These are phyloP conservation scores for Drosophila yakuba DNA, from an alignment of 1,140 invertebrate species.

Conservation along the genomic window DNA sequence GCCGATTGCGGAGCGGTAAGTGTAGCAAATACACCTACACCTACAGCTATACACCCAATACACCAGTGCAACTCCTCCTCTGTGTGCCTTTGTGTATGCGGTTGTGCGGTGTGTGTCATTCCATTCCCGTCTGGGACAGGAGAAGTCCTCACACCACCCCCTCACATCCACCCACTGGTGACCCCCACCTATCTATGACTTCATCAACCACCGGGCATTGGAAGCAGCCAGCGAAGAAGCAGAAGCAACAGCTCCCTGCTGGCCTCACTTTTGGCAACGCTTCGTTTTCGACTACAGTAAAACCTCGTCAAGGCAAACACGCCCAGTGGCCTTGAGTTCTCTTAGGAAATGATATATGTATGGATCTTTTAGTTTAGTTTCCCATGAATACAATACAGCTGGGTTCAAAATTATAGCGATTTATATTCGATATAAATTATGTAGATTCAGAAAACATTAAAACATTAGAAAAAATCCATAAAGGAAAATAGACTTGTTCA, in stretches of 20 bases:
- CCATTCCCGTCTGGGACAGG: constrained; percentile 41
- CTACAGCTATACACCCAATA: no score
- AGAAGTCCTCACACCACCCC: neutral
- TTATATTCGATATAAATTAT: no score
- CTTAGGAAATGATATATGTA: neutral
- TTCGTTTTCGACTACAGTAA: constrained; percentile 20
- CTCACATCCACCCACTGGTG: constrained; percentile 4
- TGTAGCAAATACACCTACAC: constrained; percentile 21
- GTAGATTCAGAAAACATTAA: no score
- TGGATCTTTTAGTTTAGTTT: neutral
- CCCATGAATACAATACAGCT: neutral
- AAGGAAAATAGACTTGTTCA: no score
- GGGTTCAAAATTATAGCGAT: neutral
- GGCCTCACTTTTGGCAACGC: constrained; percentile 38
- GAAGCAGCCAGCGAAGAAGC: neutral
- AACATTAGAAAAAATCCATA: no score
- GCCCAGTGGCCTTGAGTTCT: neutral
- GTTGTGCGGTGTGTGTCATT: constrained; percentile 6
- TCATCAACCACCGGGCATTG: constrained; percentile 42
- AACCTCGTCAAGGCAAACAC: constrained; percentile 3
- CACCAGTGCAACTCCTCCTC: neutral
- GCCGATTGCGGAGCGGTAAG: constrained; percentile 94
- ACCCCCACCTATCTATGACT: constrained; percentile 31
- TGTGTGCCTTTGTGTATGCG: neutral
- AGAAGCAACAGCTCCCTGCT: constrained; percentile 30